Percentiles rank a stretch among this genome's conserved stretches.
Evolutionary conservation across 2,113 vertebrate species (phyloP).

Genomic region (Thunnus maccoyii): DNA sequence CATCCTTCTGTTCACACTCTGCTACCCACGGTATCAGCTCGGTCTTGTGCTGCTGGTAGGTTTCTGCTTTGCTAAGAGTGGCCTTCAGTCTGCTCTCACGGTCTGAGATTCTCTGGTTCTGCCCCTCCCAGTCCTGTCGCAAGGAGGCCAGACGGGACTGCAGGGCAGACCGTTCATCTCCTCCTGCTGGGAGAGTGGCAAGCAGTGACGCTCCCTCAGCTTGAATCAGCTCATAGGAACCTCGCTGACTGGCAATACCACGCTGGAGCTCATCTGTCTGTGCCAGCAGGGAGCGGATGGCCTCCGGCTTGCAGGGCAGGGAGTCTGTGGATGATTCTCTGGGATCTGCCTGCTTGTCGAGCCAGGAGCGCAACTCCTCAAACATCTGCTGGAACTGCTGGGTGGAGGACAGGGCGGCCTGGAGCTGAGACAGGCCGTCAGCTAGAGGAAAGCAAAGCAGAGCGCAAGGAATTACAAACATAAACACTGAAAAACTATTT

Average conservation of each 20-base stretch:
- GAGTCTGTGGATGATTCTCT: conserved; percentile 76
- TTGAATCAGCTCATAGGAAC: conserved; percentile 95
- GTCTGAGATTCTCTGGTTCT: conserved; percentile 87
- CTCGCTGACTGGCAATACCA: conserved; percentile 92
- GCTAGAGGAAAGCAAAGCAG: conserved; percentile 78
- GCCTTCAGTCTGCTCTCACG: conserved; percentile 88
- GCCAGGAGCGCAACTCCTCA: conserved; percentile 94
- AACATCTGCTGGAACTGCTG: conserved; percentile 99
- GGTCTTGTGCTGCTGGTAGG: conserved; percentile 89
- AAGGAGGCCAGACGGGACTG: conserved; percentile 89
- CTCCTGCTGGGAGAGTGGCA: conserved; percentile 89
- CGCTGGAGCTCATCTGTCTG: conserved; percentile 94
- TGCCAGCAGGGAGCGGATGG: conserved; percentile 88
- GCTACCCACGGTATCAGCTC: conserved; percentile 92
- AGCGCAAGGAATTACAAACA: not conserved
- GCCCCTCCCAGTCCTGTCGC: conserved; percentile 92
- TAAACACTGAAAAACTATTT: conserved; percentile 17
- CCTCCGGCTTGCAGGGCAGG: conserved; percentile 90
- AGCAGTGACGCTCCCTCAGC: conserved; percentile 91
- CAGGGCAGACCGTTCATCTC: conserved; percentile 90
- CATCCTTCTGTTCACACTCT: conserved; percentile 87
- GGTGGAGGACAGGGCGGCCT: conserved; percentile 94
- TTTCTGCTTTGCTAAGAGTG: conserved; percentile 91
- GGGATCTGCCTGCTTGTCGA: conserved; percentile 87
- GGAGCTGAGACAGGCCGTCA: conserved; percentile 95